Evolutionary conservation across 2,797 vertebrate species (phyloP).

Genomic region (Acanthis flammea): DNA sequence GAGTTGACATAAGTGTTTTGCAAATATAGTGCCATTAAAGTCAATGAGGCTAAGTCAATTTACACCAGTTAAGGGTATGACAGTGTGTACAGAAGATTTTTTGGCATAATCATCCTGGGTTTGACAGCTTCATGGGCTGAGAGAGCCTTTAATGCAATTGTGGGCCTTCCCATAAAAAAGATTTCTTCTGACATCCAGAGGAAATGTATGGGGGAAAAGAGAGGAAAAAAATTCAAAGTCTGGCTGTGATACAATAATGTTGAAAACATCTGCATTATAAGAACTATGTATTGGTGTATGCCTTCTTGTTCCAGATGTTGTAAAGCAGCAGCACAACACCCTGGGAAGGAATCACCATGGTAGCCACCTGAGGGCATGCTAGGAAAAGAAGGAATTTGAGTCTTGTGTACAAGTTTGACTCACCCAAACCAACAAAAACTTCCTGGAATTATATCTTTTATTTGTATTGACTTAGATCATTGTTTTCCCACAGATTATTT

Average conservation of each 20-base stretch:
- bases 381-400: background rate
- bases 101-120: background rate
- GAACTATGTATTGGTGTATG: background rate
- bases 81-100: background rate
- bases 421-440: background rate
- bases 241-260: background rate
- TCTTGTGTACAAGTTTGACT: background rate
- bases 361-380: background rate
- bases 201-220: background rate
- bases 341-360: background rate
- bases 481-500: background rate
- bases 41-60: background rate
- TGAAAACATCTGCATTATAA: background rate
- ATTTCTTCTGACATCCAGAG: background rate
- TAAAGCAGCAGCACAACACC: background rate
- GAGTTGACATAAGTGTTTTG: slow-evolving; percentile 24
- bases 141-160: background rate
- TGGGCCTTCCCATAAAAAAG: background rate
- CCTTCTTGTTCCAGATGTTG: background rate
- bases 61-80: background rate
- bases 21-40: background rate
- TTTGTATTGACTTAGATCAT: fast-evolving
- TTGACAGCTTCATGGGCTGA: background rate
- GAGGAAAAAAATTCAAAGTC: background rate
- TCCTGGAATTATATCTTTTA: background rate